phyloP scores from a whole-genome alignment of 2,888 invertebrate species.

The Masnerella sp. region DNA sequence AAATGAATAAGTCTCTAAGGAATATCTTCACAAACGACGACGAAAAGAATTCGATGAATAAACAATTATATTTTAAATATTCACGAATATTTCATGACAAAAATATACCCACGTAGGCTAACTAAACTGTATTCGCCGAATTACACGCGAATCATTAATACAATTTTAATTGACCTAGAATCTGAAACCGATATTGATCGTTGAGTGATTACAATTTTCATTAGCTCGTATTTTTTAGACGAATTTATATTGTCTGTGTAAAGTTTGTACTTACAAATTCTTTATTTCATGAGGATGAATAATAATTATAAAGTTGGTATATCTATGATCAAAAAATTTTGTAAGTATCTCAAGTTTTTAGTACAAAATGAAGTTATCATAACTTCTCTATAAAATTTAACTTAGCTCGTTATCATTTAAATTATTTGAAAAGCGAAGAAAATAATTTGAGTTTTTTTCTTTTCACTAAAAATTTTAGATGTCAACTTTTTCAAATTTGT shows the following conservation, averaged over 20 bases:
- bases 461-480: too few species aligned
- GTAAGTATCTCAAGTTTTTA: too few species aligned
- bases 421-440: too few species aligned
- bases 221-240: conserved; percentile 15
- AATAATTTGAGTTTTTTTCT: too few species aligned
- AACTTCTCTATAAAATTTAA: too few species aligned
- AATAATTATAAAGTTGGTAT: too few species aligned
- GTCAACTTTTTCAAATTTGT: too few species aligned
- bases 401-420: too few species aligned
- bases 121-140: conserved; percentile 10
- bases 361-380: too few species aligned
- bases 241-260: conserved; percentile 17
- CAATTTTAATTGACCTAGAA: conserved; percentile 49
- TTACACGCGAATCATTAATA: conserved; percentile 38
- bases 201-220: conserved; percentile 31
- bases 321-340: too few species aligned
- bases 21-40: neutral
- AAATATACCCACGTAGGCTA: conserved; percentile 16
- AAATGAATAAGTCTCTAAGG: neutral
- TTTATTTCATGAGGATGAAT: too few species aligned
- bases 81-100: conserved; percentile 7
- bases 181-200: conserved; percentile 43
- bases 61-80: conserved; percentile 1
- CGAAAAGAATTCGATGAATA: neutral
- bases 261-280: neutral